Conservation (phyloP, 2,113 vertebrate species). For the Eidolon helvum region DNA sequence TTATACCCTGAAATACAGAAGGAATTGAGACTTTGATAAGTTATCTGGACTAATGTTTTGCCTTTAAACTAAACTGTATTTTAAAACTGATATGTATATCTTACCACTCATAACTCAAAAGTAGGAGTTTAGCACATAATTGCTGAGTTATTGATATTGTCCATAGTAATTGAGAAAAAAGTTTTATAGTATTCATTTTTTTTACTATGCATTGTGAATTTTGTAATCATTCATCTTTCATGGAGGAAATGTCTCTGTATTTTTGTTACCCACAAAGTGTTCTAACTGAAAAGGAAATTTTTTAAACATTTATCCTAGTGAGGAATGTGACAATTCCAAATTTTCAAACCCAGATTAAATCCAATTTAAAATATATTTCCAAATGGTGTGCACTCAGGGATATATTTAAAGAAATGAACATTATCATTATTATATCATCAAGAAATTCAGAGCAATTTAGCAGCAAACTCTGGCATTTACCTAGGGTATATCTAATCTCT, state of each 20-base stretch:
- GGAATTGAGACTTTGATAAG: not conserved
- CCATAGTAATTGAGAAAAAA: not conserved
- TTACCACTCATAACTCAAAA: not conserved
- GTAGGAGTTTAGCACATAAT: not conserved
- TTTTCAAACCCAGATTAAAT: slow-evolving; percentile 7
- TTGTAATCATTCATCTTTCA: slow-evolving; percentile 19
- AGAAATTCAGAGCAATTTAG: slow-evolving; percentile 40
- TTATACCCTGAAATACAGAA: not conserved
- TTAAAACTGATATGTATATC: not conserved
- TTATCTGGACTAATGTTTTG: not conserved
- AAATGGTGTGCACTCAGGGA: not conserved
- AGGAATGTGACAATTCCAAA: not conserved
- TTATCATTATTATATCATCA: not conserved
- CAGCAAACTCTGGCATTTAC: not conserved
- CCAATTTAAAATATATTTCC: not conserved
- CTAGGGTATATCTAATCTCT: not conserved
- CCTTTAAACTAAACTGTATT: not conserved
- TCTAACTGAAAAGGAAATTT: not conserved
- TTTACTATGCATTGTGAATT: not conserved
- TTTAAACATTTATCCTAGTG: not conserved
- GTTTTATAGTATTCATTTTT: not conserved
- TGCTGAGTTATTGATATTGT: not conserved
- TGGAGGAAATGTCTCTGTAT: not conserved
- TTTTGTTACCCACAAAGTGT: not conserved
- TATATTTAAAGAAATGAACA: not conserved